Conservation (phyloP, 2,797 vertebrate genomes). For the Huso huso region DNA sequence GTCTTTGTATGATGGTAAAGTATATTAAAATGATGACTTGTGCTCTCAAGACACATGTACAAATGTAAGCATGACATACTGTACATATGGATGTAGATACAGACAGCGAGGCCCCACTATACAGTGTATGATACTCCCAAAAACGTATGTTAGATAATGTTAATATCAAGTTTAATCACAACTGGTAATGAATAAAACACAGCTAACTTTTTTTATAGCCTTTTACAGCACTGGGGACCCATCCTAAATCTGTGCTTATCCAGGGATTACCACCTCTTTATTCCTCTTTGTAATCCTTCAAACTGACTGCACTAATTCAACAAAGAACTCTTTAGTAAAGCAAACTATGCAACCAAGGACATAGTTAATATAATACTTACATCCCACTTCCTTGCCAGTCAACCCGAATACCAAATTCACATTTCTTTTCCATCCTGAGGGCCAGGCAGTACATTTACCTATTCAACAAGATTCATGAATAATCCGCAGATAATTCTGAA, state of each 20-base stretch:
- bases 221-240: constrained; percentile 35
- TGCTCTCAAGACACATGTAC: no score
- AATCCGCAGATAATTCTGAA: constrained; percentile 47
- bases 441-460: constrained; percentile 11
- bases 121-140: no score
- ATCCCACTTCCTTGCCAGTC: constrained; percentile 24
- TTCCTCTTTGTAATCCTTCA: constrained; percentile 49
- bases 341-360: constrained; percentile 44
- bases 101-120: no score
- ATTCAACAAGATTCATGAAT: constrained; percentile 46
- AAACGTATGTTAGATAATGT: no score
- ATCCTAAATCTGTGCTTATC: constrained; percentile 35
- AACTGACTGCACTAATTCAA: constrained; percentile 40
- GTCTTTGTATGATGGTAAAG: no score
- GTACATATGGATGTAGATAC: no score
- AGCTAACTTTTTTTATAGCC: constrained; percentile 32
- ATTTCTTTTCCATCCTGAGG: constrained; percentile 24
- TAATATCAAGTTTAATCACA: no score
- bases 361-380: constrained; percentile 56
- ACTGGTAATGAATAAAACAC: no score
- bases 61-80: no score
- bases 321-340: constrained; percentile 53
- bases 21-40: no score
- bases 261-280: constrained; percentile 39
- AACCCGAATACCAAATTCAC: constrained; percentile 4